phyloP scores from a whole-genome alignment of 1,140 invertebrate genomes.

The Aethina tumida region DNA sequence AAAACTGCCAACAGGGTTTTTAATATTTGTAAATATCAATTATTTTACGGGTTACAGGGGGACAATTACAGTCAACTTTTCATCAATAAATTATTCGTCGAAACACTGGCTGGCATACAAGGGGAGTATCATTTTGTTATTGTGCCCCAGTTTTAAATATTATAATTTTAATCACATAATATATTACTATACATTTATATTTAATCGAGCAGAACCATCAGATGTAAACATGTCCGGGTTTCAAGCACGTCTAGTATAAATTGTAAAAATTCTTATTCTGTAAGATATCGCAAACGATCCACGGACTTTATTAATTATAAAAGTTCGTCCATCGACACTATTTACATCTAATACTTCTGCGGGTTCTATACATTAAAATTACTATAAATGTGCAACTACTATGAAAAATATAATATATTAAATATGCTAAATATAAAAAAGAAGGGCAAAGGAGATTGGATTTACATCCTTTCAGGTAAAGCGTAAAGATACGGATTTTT shows the following conservation, averaged over 20 bases:
- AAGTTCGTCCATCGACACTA: neutral
- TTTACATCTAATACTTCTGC: slow-evolving; percentile 2
- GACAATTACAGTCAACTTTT: neutral
- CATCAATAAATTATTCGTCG: slow-evolving; percentile 8
- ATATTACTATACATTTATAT: slow-evolving; percentile 27
- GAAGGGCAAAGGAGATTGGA: slow-evolving; percentile 20
- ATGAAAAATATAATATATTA: slow-evolving; percentile 26
- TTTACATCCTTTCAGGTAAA: slow-evolving; percentile 23
- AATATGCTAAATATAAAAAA: slow-evolving; percentile 24
- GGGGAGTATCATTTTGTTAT: slow-evolving; percentile 11
- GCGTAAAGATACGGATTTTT: slow-evolving; percentile 23
- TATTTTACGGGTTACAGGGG: slow-evolving; percentile 4
- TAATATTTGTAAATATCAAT: slow-evolving; percentile 5
- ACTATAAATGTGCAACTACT: slow-evolving; percentile 28
- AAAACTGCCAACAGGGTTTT: slow-evolving; percentile 8
- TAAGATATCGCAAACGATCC: too few species aligned
- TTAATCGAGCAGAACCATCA: too few species aligned
- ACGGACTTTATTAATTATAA: too few species aligned
- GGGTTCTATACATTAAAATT: slow-evolving; percentile 11
- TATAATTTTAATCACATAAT: slow-evolving; percentile 22
- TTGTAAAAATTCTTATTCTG: too few species aligned
- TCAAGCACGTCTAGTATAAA: too few species aligned
- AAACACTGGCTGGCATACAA: slow-evolving; percentile 13
- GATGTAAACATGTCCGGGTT: too few species aligned
- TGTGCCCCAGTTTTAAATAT: slow-evolving; percentile 22